phyloP scores from a whole-genome alignment of 2,113 vertebrate genomes.

The Tringa solitaria region DNA sequence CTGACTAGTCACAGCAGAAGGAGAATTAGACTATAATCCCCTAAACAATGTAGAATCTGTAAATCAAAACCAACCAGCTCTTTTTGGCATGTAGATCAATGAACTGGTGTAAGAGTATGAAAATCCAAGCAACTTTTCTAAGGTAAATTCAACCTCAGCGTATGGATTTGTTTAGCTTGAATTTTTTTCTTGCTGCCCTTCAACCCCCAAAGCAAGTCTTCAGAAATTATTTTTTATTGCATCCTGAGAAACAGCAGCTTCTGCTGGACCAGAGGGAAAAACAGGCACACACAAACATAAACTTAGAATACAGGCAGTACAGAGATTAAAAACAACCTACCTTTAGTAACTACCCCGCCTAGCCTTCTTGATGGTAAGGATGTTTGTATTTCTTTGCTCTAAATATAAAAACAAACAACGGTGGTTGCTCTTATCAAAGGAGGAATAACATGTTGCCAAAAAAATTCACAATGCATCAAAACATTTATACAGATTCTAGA shows the following conservation, averaged over 20 bases:
- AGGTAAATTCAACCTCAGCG: not conserved
- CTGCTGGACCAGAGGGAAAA: not conserved
- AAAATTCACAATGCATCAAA: not conserved
- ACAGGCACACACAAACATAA: not conserved
- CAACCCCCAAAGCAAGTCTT: not conserved
- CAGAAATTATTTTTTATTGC: not conserved
- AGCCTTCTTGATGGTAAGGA: not conserved
- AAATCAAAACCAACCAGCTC: slow-evolving; percentile 35
- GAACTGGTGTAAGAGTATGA: not conserved
- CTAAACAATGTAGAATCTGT: slow-evolving; percentile 57
- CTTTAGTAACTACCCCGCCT: not conserved
- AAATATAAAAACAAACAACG: slow-evolving; percentile 3
- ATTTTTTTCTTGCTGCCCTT: not conserved
- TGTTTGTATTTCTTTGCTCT: slow-evolving; percentile 32
- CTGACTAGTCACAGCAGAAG: slow-evolving; percentile 40
- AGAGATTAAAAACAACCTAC: slow-evolving; percentile 17
- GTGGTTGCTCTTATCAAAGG: slow-evolving; percentile 9
- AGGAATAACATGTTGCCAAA: not conserved
- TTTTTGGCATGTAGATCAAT: slow-evolving; percentile 37
- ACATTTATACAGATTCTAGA: not conserved
- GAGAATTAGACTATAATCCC: slow-evolving; percentile 49
- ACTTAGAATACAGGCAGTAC: not conserved
- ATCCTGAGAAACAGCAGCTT: not conserved
- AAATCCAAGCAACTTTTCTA: slow-evolving; percentile 3
- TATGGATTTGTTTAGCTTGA: not conserved